phyloP scores from a whole-genome alignment of 2,113 vertebrate genomes.

The Sialia sialis region DNA sequence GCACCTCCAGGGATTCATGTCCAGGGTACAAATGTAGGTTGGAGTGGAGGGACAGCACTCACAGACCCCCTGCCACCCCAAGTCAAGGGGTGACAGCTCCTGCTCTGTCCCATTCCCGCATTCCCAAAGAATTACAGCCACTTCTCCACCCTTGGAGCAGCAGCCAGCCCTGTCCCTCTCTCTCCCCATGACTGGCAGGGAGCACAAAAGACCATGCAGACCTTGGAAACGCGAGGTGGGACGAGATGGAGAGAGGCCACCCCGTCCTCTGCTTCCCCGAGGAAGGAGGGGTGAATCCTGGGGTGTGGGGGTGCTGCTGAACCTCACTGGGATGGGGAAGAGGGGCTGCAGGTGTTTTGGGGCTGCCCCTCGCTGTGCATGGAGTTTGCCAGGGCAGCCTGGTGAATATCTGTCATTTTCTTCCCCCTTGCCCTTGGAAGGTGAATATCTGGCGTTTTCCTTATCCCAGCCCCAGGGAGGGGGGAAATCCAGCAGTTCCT shows the following conservation, averaged over 20 bases:
- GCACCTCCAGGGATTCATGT: accelerated
- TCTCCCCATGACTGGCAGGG: accelerated
- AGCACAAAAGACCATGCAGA: accelerated
- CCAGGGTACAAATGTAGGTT: background rate
- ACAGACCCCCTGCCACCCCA: background rate
- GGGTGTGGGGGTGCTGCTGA: background rate
- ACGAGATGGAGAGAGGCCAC: background rate
- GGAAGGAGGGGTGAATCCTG: background rate
- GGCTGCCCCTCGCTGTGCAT: accelerated
- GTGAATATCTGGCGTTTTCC: background rate
- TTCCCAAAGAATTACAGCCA: accelerated
- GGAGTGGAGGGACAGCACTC: background rate
- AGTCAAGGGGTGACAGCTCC: background rate
- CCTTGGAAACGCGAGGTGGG: background rate
- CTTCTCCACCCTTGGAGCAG: background rate
- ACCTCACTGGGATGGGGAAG: background rate
- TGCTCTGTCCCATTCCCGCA: background rate
- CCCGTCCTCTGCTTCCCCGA: background rate
- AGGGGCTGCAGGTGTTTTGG: background rate
- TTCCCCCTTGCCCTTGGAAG: background rate
- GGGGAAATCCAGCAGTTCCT: background rate
- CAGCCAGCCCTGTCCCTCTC: background rate
- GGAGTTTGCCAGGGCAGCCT: background rate
- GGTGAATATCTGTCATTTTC: too few species aligned
- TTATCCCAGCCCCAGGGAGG: background rate